Percentiles rank a stretch among this genome's conserved stretches.
Evolutionary conservation across 2,113 vertebrate species (phyloP).

Genomic region (Speoplatyrhinus poulsoni): DNA sequence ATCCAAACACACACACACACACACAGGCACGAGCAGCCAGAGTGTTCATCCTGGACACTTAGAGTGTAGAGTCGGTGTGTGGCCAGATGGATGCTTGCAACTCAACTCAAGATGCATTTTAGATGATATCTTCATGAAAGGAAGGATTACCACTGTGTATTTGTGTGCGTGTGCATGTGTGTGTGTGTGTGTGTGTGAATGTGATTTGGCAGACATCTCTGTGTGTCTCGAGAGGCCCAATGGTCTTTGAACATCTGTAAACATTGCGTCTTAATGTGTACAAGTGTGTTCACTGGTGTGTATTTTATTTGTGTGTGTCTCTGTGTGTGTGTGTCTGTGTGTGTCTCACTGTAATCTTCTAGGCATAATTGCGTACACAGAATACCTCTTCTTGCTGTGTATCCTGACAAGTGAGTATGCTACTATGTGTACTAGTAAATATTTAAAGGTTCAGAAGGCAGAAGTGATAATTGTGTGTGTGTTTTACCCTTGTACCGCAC

Average conservation of each 20-base stretch:
- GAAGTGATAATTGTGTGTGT: too few relatives aligned
- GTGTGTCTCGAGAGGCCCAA: conserved; percentile 52
- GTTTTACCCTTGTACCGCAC: too few relatives aligned
- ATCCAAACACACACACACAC: conserved; percentile 65
- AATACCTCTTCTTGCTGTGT: conserved; percentile 98
- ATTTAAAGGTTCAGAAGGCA: too few relatives aligned
- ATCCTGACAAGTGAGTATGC: conserved; percentile 97
- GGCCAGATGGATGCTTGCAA: conserved; percentile 58
- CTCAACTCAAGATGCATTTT: conserved; percentile 68
- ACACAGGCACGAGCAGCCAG: conserved; percentile 23
- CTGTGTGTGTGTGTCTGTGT: neutral
- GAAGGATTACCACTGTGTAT: conserved; percentile 57
- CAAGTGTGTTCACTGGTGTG: neutral
- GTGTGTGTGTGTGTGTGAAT: conserved; percentile 28
- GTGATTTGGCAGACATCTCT: conserved; percentile 23
- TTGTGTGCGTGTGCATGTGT: conserved; percentile 11
- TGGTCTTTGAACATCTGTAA: conserved; percentile 69
- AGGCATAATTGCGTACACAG: conserved; percentile 98
- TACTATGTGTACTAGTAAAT: too few relatives aligned
- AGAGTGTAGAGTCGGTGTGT: conserved; percentile 62
- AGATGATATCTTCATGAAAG: conserved; percentile 76
- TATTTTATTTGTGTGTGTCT: neutral
- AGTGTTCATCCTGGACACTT: conserved; percentile 57
- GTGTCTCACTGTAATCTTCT: conserved; percentile 37
- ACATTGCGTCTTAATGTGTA: conserved; percentile 37